These are phyloP conservation scores for Drosophila mimica DNA, from an alignment of 2,888 invertebrate species.

Conservation along the genomic window DNA sequence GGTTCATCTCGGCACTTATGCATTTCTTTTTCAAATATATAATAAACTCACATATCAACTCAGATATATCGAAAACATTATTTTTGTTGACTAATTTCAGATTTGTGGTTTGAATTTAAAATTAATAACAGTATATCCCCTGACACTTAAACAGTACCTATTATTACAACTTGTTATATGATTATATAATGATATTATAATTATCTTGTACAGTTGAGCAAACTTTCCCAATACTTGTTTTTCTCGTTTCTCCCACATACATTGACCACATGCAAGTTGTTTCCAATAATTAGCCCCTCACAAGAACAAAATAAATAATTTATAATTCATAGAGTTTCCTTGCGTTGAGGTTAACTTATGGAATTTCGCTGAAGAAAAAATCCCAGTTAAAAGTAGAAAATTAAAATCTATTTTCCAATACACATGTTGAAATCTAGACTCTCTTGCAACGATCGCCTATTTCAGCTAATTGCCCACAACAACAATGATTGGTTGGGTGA, in stretches of 20 bases:
- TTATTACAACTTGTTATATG: background rate
- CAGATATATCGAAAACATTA: background rate
- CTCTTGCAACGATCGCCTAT: conserved; percentile 31
- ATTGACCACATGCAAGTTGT: background rate
- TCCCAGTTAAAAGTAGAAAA: conserved; percentile 14
- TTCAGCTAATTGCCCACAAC: conserved; percentile 49
- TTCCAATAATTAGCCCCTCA: background rate
- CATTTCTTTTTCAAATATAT: background rate
- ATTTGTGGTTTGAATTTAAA: background rate
- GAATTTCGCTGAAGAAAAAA: conserved; percentile 8
- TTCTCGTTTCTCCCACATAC: conserved; percentile 19
- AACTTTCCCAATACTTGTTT: conserved; percentile 6
- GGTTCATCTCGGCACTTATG: background rate
- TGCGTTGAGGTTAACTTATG: conserved; percentile 2
- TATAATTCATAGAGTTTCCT: conserved; percentile 13
- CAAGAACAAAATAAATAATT: conserved; percentile 13
- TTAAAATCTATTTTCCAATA: conserved; percentile 14
- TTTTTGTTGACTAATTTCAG: background rate
- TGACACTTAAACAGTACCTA: background rate
- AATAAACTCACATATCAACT: background rate
- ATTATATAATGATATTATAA: background rate
- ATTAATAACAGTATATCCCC: background rate
- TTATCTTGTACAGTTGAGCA: background rate
- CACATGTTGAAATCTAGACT: background rate
- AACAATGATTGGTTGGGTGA: conserved; percentile 39